Conservation (phyloP, 2,113 vertebrate genomes). For the Hyla sarda region DNA sequence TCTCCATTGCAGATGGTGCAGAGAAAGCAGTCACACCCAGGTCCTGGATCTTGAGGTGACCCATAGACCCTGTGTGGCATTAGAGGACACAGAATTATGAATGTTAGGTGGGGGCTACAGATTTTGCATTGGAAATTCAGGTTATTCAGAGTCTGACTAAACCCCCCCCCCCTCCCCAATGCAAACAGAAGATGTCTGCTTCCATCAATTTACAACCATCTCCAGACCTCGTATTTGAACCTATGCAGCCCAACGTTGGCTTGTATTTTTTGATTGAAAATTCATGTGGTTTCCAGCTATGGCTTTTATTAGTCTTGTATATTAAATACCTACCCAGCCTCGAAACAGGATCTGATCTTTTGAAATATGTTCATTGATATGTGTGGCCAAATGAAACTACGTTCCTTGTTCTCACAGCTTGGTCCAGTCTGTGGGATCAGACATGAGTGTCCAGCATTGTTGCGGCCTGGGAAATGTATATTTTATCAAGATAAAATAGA, state of each 20-base stretch:
- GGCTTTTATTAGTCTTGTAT: background rate
- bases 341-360: background rate
- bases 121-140: background rate
- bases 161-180: too few species aligned
- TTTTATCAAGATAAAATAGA: conserved; percentile 6
- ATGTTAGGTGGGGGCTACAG: background rate
- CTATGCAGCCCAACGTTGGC: background rate
- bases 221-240: background rate
- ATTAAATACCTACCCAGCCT: background rate
- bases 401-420: conserved; percentile 13
- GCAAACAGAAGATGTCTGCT: background rate
- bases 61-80: too few species aligned
- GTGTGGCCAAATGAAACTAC: background rate
- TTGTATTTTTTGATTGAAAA: background rate
- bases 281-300: background rate
- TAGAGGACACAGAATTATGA: background rate
- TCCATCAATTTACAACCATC: background rate
- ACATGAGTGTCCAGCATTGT: background rate
- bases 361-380: conserved; percentile 3
- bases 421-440: conserved; percentile 4
- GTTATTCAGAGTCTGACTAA: background rate
- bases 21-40: background rate
- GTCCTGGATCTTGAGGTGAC: background rate
- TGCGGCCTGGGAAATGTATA: conserved; percentile 20
- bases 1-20: background rate